phyloP scores from a whole-genome alignment of 2,888 invertebrate genomes.

The Acronicta aceris region DNA sequence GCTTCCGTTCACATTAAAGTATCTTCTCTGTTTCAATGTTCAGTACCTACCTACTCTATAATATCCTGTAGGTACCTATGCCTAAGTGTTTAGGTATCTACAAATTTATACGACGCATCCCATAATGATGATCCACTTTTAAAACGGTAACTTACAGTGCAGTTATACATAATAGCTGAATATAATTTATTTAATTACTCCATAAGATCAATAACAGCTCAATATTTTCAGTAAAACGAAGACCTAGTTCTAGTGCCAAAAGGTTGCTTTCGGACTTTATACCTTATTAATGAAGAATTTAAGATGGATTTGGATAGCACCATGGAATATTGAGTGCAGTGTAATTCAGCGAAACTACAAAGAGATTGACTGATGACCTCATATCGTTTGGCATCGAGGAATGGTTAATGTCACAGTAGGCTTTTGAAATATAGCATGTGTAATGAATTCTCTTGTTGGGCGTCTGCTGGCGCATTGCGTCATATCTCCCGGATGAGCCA shows the following conservation, averaged over 20 bases:
- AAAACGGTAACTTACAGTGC: constrained; percentile 13
- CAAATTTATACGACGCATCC: constrained; percentile 42
- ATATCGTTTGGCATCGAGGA: constrained; percentile 76
- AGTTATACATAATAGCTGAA: constrained; percentile 23
- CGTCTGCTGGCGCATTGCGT: constrained; percentile 57
- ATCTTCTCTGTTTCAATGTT: constrained; percentile 56
- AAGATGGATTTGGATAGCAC: constrained; percentile 23
- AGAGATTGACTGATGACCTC: constrained; percentile 80
- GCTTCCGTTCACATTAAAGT: constrained; percentile 78
- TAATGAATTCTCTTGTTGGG: constrained; percentile 67
- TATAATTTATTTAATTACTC: constrained; percentile 29
- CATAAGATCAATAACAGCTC: constrained; percentile 32
- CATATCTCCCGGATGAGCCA: constrained; percentile 39
- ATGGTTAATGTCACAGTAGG: constrained; percentile 80
- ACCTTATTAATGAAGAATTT: constrained; percentile 8
- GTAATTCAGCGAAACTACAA: constrained; percentile 65
- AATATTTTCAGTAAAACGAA: constrained; percentile 47
- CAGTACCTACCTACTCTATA: constrained; percentile 39
- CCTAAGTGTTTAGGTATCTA: too few species aligned
- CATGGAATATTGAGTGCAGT: constrained; percentile 45
- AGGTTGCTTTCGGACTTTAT: constrained; percentile 19
- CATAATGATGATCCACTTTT: constrained; percentile 36
- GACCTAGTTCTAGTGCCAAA: constrained; percentile 27
- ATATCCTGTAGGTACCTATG: too few species aligned
- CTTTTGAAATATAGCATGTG: constrained; percentile 77